Conservation (phyloP, 1,140 invertebrate species). For the Ladona fulva region DNA sequence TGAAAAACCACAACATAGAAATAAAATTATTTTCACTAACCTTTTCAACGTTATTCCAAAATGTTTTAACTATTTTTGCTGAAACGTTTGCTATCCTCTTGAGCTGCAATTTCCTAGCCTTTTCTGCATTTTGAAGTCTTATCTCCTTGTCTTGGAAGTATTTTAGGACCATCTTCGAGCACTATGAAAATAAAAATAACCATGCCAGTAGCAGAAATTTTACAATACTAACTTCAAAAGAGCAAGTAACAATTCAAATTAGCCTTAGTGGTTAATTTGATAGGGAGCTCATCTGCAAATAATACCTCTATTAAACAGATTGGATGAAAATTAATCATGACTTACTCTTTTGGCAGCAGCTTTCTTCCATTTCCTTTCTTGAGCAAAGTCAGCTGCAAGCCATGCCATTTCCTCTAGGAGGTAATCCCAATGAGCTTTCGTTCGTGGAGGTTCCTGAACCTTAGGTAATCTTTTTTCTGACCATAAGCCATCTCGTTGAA, state of each 20-base stretch:
- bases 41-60: slow-evolving; percentile 96
- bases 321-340: slow-evolving; percentile 11
- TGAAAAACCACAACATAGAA: background rate
- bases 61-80: slow-evolving; percentile 87
- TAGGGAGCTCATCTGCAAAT: too few species aligned
- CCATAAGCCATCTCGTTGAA: slow-evolving; percentile 87
- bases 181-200: slow-evolving; percentile 34
- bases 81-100: slow-evolving; percentile 80
- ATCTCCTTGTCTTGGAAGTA: slow-evolving; percentile 91
- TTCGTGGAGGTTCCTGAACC: slow-evolving; percentile 76
- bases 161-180: slow-evolving; percentile 85
- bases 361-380: slow-evolving; percentile 97
- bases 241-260: too few species aligned
- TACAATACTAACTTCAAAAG: too few species aligned
- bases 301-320: background rate
- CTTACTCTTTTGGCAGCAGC: slow-evolving; percentile 80
- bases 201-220: background rate
- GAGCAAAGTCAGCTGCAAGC: slow-evolving; percentile 93
- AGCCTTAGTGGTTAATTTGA: too few species aligned
- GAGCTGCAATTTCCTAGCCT: slow-evolving; percentile 78
- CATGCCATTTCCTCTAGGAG: slow-evolving; percentile 97
- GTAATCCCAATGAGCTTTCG: slow-evolving; percentile 98
- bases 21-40: slow-evolving; percentile 33
- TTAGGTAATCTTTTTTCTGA: slow-evolving; percentile 84
- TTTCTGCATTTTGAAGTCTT: slow-evolving; percentile 80